Evolutionary conservation across 2,797 vertebrate species (phyloP).

Genomic region (Euphonia xanthogaster): DNA sequence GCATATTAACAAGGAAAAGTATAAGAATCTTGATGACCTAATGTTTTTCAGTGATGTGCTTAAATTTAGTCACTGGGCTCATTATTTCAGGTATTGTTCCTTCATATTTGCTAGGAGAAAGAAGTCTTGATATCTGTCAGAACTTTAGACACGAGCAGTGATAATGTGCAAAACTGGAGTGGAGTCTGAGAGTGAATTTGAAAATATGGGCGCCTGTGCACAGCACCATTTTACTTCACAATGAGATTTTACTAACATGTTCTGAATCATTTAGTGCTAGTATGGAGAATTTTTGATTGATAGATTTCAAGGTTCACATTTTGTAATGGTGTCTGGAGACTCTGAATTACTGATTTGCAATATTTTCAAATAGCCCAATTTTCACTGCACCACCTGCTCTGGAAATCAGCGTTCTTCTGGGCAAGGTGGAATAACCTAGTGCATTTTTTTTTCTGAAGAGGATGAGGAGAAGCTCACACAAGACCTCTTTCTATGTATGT

Average conservation of each 20-base stretch:
- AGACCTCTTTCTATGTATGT: accelerated
- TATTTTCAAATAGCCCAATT: background rate
- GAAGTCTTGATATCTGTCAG: background rate
- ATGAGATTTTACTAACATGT: background rate
- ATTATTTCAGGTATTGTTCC: background rate
- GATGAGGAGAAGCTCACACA: background rate
- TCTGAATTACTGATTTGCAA: background rate
- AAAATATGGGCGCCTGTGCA: background rate
- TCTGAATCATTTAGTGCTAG: background rate
- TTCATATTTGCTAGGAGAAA: background rate
- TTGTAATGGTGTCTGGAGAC: background rate
- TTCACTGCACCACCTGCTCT: background rate
- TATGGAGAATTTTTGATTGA: background rate
- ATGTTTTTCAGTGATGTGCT: background rate
- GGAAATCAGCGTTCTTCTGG: background rate
- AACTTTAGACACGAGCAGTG: background rate
- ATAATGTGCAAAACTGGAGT: background rate
- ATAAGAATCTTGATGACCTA: background rate
- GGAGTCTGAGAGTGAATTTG: background rate
- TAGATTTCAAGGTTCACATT: background rate
- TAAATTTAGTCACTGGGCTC: background rate
- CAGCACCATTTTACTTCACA: background rate
- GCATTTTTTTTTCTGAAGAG: background rate
- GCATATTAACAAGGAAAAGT: background rate
- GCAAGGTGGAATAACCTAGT: background rate